phyloP scores from a whole-genome alignment of 1,140 invertebrate species.

The Plectrocnemia conspersa region DNA sequence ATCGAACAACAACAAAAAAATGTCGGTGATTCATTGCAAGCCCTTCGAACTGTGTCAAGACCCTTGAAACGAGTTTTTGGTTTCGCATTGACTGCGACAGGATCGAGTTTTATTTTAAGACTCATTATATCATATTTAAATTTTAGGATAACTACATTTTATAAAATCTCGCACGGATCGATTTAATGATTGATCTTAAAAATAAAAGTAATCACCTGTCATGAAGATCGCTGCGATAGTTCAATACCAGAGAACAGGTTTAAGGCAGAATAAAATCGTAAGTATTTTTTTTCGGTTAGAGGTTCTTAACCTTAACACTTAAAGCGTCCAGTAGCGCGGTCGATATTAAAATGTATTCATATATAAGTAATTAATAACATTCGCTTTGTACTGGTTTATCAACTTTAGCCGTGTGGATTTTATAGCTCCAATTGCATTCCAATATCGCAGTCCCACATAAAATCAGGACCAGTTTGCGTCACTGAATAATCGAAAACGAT shows the following conservation, averaged over 20 bases:
- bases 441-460: neutral
- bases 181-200: too few species aligned
- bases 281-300: constrained; percentile 26
- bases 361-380: constrained; percentile 7
- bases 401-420: too few species aligned
- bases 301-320: constrained; percentile 31
- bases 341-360: too few species aligned
- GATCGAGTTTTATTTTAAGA: too few species aligned
- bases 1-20: neutral
- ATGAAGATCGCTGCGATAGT: too few species aligned
- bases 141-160: too few species aligned
- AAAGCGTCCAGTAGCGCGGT: neutral
- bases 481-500: neutral
- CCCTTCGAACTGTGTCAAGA: constrained; percentile 8
- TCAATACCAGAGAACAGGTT: constrained; percentile 28
- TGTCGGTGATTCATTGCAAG: constrained; percentile 3
- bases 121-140: too few species aligned
- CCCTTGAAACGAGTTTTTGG: neutral
- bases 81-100: too few species aligned
- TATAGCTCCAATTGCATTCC: constrained; percentile 2
- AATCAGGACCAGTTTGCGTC: neutral
- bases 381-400: too few species aligned
- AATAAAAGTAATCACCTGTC: too few species aligned
- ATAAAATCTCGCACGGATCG: too few species aligned
- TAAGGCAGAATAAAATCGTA: constrained; percentile 32